These are phyloP conservation scores for Pteruthius melanotis DNA, from an alignment of 2,113 vertebrate genomes.

Conservation along the genomic window DNA sequence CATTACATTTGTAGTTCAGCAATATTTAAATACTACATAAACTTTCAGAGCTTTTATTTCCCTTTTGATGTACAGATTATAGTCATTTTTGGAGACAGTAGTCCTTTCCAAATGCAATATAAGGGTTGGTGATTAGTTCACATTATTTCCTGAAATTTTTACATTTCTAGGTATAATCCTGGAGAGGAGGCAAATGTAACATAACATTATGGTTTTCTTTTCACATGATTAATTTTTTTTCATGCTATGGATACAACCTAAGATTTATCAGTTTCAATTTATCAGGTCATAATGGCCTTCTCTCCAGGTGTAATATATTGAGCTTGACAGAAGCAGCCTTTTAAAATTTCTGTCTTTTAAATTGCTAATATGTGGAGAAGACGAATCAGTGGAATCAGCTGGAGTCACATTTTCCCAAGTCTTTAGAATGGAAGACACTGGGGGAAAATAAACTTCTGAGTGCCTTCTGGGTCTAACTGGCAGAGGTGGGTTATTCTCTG, in stretches of 20 bases:
- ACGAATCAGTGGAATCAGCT: background rate
- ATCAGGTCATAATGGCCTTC: background rate
- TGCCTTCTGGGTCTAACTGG: background rate
- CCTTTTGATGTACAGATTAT: background rate
- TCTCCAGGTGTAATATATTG: constrained; percentile 4
- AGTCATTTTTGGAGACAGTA: background rate
- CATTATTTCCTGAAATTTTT: background rate
- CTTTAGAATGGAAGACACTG: background rate
- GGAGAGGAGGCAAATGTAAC: background rate
- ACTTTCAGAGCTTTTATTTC: background rate
- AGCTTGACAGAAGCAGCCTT: constrained; percentile 11
- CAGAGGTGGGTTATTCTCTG: background rate
- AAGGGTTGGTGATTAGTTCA: background rate
- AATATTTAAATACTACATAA: background rate
- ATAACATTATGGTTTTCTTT: background rate
- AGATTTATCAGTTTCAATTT: constrained; percentile 55
- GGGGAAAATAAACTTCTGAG: constrained; percentile 4
- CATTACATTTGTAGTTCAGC: background rate
- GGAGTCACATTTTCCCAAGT: background rate
- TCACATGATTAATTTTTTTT: constrained; percentile 27
- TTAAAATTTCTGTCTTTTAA: constrained; percentile 31
- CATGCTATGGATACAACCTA: background rate
- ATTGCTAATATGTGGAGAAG: background rate
- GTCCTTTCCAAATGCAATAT: background rate
- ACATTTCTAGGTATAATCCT: background rate